These are phyloP conservation scores for Antechinus flavipes DNA, from an alignment of 2,113 vertebrate genomes.

Conservation along the genomic window DNA sequence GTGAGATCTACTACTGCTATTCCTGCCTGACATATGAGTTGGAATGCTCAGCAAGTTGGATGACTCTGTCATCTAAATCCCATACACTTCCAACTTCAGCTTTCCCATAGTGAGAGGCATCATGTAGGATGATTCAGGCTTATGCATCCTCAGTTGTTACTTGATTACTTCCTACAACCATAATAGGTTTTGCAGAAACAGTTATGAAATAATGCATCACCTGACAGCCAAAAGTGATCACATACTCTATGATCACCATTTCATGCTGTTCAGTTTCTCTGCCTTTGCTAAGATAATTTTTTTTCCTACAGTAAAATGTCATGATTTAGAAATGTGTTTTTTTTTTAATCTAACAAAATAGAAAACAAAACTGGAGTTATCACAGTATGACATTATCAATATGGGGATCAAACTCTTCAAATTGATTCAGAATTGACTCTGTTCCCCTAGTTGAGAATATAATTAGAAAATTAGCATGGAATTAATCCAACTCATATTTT, in stretches of 20 bases:
- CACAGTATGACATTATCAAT: not conserved
- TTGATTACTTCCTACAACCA: not conserved
- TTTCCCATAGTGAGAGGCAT: not conserved
- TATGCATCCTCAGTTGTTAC: not conserved
- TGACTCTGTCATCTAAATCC: not conserved
- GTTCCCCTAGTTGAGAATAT: not conserved
- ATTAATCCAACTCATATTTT: not conserved
- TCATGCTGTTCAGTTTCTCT: not conserved
- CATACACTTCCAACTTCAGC: not conserved
- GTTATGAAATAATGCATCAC: not conserved
- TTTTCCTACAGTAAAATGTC: not conserved
- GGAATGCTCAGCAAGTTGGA: constrained; percentile 12
- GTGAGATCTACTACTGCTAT: not conserved
- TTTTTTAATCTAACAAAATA: not conserved
- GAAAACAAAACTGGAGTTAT: not conserved
- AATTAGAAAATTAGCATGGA: not conserved
- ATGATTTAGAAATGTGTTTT: constrained; percentile 7
- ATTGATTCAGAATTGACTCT: not conserved
- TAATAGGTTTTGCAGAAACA: constrained; percentile 1
- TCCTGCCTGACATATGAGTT: not conserved
- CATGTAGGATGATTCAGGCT: not conserved
- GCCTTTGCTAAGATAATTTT: constrained; percentile 7
- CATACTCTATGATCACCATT: not conserved
- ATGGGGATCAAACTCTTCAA: not conserved
- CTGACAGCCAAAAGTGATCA: not conserved